Conservation (phyloP, 2,888 invertebrate species). For the Reticulitermes lucifugus region DNA sequence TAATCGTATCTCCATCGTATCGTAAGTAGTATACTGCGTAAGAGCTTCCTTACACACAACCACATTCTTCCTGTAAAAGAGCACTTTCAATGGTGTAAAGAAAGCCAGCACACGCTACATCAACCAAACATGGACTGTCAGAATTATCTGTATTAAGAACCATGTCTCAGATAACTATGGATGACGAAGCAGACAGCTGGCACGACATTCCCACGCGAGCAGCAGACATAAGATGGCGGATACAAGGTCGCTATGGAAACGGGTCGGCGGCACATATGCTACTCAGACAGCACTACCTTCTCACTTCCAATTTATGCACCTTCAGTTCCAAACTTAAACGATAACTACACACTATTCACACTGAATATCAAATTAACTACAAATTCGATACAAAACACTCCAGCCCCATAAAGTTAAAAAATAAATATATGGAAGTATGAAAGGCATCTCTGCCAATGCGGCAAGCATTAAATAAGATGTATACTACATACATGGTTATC, state of each 20-base stretch:
- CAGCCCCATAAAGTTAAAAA: too few species aligned
- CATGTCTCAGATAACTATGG: not conserved
- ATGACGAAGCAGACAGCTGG: not conserved
- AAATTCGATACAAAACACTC: not conserved
- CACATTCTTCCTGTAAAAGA: too few species aligned
- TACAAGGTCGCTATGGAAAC: conserved; percentile 32
- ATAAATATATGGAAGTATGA: too few species aligned
- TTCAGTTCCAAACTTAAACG: too few species aligned
- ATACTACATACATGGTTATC: conserved; percentile 15
- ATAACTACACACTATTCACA: not conserved
- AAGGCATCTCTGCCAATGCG: not conserved
- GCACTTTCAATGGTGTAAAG: too few species aligned
- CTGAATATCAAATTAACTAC: not conserved
- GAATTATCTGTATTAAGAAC: not conserved
- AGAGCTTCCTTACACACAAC: too few species aligned
- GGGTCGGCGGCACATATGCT: not conserved
- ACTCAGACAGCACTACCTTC: too few species aligned
- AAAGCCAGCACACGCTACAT: too few species aligned
- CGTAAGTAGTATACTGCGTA: too few species aligned
- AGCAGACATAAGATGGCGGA: not conserved
- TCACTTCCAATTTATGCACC: too few species aligned
- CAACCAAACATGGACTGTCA: too few species aligned
- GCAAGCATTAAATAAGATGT: not conserved
- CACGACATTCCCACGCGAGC: not conserved
- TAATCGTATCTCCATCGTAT: too few species aligned